phyloP scores from a whole-genome alignment of 2,113 vertebrate species.

The Pterocles gutturalis region DNA sequence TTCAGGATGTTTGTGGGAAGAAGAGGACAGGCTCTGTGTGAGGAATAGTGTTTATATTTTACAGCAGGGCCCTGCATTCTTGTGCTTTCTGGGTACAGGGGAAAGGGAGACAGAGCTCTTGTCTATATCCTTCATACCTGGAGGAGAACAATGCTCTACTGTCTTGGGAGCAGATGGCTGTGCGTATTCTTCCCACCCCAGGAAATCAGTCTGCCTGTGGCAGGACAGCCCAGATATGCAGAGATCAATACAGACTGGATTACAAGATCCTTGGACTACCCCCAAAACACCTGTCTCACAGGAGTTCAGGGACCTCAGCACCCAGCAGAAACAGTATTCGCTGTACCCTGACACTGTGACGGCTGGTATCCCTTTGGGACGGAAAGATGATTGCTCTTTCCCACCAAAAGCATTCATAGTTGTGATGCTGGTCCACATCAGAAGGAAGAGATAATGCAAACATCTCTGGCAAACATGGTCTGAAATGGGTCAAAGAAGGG shows the following conservation, averaged over 20 bases:
- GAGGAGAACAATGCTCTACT: conserved; percentile 26
- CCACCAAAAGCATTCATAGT: not conserved
- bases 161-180: not conserved
- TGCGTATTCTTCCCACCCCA: not conserved
- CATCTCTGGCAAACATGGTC: not conserved
- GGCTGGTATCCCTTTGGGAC: not conserved
- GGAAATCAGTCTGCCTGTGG: not conserved
- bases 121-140: not conserved
- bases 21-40: not conserved
- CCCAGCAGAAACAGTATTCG: not conserved
- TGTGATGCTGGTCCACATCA: not conserved
- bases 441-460: not conserved
- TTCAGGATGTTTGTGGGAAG: not conserved
- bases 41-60: not conserved
- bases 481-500: not conserved
- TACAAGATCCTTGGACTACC: not conserved
- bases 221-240: not conserved
- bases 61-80: not conserved
- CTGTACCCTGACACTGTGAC: not conserved
- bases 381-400: not conserved
- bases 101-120: not conserved
- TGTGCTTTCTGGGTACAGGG: not conserved
- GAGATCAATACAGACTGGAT: not conserved
- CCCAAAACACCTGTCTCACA: not conserved
- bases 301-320: not conserved